Evolutionary conservation across 2,797 vertebrate species (phyloP), one percentile per base, ranked within the genome.

Genomic region (Pelodytes ibericus): DNA sequence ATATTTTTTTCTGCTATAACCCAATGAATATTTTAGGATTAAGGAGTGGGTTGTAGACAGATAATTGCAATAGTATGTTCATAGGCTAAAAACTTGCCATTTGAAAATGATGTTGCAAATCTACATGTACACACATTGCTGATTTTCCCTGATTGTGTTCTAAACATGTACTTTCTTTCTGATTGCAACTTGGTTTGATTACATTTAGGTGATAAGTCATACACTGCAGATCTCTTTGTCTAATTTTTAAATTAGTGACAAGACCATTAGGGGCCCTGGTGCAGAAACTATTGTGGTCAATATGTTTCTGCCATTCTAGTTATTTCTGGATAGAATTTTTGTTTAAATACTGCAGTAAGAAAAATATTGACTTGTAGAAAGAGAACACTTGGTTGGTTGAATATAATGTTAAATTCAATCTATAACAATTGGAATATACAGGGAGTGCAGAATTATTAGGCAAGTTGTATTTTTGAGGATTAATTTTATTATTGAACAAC

Each of bases 131-230:
- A 74, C 44, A 62, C 25, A 31, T 24, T 68, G 57, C 25, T 75
- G 65, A 75, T 75, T 75, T 69, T 25, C 20, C 13, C 57, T 75
- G 73, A 75, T 75, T 75, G 64, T 64, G 18, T 61, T 4, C 73
- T 68, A 36, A 67, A 67, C 72, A 58, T 75, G 31, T 56, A 44
- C 49, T 31, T 9, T 51, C 29, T 33, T n/a, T 4, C 64, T 68
- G 73, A 68, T 75, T 75, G 73, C 64, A 51, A 16, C 30, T n/a
- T 60, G 64, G 61, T 75, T 68, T 75, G 64, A 75, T 75, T 75
- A 68, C 51, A 60, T 59, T 74, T 74, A 74, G 72, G 67, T 60
- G 22, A 47, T 41, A 27, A 26, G 60, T 67, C 25, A 58, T 60
- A 36, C 24, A 44, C 64, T 25, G 18, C 49, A 36, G 56, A 22